Conservation (phyloP, 2,797 vertebrate species). For the Triplophysa yarkandensis region DNA sequence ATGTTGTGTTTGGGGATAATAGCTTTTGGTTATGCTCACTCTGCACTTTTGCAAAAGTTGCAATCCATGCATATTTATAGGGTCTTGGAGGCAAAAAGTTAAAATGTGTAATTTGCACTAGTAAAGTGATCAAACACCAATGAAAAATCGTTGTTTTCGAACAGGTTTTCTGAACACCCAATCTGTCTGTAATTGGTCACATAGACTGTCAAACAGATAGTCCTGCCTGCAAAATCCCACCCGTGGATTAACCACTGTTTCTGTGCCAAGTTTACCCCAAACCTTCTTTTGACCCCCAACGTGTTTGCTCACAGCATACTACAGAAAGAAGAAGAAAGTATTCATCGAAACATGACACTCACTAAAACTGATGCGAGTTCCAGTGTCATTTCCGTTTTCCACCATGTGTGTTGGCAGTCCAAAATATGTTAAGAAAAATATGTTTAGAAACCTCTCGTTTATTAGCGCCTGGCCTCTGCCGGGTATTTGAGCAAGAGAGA, state of each 20-base stretch:
- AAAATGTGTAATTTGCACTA: not conserved
- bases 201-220: not conserved
- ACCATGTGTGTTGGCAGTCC: not conserved
- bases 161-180: too few relatives aligned
- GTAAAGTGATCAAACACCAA: not conserved
- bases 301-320: not conserved
- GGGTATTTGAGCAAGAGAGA: not conserved
- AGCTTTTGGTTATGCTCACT: constrained; percentile 3
- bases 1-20: not conserved
- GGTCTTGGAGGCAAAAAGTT: not conserved
- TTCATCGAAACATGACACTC: not conserved
- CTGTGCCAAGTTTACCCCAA: not conserved
- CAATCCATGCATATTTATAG: not conserved
- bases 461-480: not conserved
- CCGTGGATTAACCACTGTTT: not conserved
- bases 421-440: constrained; percentile 1
- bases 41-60: constrained; percentile 29
- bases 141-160: not conserved
- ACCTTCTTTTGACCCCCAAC: not conserved
- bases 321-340: not conserved
- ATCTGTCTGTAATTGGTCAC: too few relatives aligned
- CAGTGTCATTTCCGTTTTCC: not conserved
- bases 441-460: not conserved
- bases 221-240: not conserved
- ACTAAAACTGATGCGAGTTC: not conserved